Percentiles rank a stretch among this genome's conserved stretches.
These are phyloP conservation scores for Paramisgurnus dabryanus DNA, from an alignment of 2,113 vertebrate species.

Conservation along the genomic window DNA sequence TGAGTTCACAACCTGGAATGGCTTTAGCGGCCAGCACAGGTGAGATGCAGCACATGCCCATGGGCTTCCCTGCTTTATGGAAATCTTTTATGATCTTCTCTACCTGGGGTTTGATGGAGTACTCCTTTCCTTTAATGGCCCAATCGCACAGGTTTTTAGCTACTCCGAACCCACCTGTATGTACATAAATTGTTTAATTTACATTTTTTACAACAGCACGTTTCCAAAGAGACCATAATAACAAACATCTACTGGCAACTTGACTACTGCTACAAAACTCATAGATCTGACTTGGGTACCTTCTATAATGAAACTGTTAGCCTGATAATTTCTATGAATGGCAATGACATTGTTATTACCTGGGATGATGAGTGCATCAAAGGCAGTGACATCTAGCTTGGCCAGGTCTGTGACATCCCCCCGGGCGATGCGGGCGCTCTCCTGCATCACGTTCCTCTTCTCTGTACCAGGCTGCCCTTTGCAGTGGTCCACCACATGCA, in stretches of 20 bases:
- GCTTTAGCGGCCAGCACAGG: conserved; percentile 83
- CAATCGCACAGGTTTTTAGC: conserved; percentile 91
- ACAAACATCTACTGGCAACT: not conserved
- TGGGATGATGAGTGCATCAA: conserved; percentile 90
- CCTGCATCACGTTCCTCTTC: conserved; percentile 86
- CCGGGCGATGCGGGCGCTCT: conserved; percentile 92
- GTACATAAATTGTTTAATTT: not conserved
- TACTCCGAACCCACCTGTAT: conserved; percentile 85
- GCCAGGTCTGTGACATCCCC: conserved; percentile 84
- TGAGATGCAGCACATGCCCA: conserved; percentile 88
- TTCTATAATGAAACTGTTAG: too few species aligned
- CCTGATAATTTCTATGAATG: not conserved
- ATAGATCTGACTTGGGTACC: too few species aligned
- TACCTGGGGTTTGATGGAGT: conserved; percentile 67
- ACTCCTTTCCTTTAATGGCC: conserved; percentile 83
- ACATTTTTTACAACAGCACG: not conserved
- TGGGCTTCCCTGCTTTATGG: conserved; percentile 79
- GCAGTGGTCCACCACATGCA: conserved; percentile 92
- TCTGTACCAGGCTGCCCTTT: conserved; percentile 86
- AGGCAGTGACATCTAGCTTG: conserved; percentile 72
- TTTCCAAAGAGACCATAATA: not conserved
- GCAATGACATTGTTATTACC: conserved; percentile 63
- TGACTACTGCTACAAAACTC: not conserved
- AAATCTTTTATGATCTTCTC: conserved; percentile 79
- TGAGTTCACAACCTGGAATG: conserved; percentile 85